Conservation (phyloP, 2,113 vertebrate genomes). For the Todiramphus chloris region DNA sequence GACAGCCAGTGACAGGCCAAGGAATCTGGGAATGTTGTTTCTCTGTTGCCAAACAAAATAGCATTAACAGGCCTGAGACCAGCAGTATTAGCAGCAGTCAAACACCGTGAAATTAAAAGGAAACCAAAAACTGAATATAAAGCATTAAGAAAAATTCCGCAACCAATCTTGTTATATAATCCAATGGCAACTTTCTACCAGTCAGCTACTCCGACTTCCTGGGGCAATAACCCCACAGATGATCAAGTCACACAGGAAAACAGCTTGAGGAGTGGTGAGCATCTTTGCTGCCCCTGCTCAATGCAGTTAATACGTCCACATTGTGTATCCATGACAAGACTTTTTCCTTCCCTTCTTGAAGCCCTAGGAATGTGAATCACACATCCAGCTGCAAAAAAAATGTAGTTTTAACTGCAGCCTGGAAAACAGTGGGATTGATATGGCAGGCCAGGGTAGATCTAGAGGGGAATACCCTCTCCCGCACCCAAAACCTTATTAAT, state of each 20-base stretch:
- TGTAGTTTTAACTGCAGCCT: constrained; percentile 16
- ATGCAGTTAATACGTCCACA: background rate
- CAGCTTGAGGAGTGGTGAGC: background rate
- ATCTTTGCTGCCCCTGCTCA: background rate
- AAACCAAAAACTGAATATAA: background rate
- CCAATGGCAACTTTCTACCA: background rate
- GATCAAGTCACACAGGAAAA: background rate
- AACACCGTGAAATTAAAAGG: constrained; percentile 15
- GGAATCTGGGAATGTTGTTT: constrained; percentile 42
- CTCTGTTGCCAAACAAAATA: constrained; percentile 17
- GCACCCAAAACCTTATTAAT: background rate
- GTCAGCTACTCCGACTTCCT: background rate
- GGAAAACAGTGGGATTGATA: constrained; percentile 4
- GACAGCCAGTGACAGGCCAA: background rate
- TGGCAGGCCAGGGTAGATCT: background rate
- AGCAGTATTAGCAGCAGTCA: constrained; percentile 16
- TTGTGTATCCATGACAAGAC: background rate
- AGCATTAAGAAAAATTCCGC: background rate
- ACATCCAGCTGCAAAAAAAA: background rate
- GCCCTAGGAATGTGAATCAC: background rate
- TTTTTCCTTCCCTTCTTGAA: background rate
- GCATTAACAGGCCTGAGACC: background rate
- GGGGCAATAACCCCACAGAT: background rate
- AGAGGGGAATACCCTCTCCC: background rate
- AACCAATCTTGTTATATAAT: background rate